Conservation (phyloP, 2,797 vertebrate genomes). For the Vireo griseus region DNA sequence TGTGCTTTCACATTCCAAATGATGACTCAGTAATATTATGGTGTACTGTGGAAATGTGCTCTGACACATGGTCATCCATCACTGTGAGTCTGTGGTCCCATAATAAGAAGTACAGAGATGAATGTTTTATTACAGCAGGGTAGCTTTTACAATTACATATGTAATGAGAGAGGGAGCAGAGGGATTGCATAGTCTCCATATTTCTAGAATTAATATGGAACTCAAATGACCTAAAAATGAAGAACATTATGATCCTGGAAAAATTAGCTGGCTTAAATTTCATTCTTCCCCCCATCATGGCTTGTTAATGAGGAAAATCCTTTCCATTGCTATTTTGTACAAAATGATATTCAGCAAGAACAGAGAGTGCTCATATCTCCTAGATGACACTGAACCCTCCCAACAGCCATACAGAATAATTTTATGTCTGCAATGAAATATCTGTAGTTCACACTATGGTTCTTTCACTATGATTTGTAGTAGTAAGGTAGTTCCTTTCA, state of each 20-base stretch:
- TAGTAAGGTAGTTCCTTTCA: not conserved
- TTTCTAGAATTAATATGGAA: constrained; percentile 28
- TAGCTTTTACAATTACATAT: constrained; percentile 19
- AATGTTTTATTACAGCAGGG: constrained; percentile 50
- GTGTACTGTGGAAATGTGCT: not conserved
- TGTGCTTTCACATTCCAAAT: not conserved
- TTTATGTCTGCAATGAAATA: not conserved
- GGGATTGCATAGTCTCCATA: not conserved
- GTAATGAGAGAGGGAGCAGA: constrained; percentile 7
- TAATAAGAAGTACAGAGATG: constrained; percentile 21
- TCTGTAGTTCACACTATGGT: not conserved
- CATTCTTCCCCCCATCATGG: not conserved
- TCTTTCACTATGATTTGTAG: not conserved
- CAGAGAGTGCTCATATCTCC: not conserved
- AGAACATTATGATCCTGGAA: constrained; percentile 23
- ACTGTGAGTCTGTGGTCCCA: not conserved
- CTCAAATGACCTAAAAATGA: constrained; percentile 21
- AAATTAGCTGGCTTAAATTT: constrained; percentile 47
- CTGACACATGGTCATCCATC: not conserved
- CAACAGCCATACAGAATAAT: not conserved
- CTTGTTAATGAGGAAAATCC: constrained; percentile 23
- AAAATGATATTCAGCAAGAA: not conserved
- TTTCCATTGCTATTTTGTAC: constrained; percentile 14
- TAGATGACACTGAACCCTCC: not conserved
- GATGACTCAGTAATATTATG: not conserved